A percentile compares a stretch with the other conserved stretches of the same genome.
phyloP scores from a whole-genome alignment of 2,113 vertebrate species.

The Scatophagus argus region DNA sequence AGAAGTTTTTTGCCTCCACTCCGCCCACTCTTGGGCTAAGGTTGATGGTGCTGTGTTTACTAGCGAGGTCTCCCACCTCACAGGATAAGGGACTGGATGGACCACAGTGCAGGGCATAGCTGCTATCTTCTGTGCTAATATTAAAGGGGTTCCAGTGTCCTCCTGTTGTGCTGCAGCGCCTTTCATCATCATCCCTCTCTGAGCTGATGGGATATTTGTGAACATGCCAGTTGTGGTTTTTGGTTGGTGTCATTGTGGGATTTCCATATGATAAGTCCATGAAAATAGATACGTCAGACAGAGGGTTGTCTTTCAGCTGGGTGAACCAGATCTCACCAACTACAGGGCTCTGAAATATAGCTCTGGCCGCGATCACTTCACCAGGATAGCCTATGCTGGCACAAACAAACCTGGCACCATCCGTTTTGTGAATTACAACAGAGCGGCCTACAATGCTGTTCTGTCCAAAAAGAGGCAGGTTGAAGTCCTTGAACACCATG shows the following conservation, averaged over 20 bases:
- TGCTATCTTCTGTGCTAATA: slow-evolving; percentile 61
- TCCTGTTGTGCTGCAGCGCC: slow-evolving; percentile 74
- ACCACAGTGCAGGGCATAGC: slow-evolving; percentile 76
- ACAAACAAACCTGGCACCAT: slow-evolving; percentile 75
- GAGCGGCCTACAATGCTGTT: slow-evolving; percentile 88
- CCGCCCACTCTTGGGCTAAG: slow-evolving; percentile 45
- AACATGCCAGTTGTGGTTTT: slow-evolving; percentile 85
- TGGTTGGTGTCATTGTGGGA: slow-evolving; percentile 55
- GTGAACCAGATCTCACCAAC: slow-evolving; percentile 83
- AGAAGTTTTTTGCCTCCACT: slow-evolving; percentile 77
- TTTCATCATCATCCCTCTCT: slow-evolving; percentile 76
- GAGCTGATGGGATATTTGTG: slow-evolving; percentile 83
- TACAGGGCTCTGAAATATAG: slow-evolving; percentile 77
- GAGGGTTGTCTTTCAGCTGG: slow-evolving; percentile 77
- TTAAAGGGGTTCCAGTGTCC: slow-evolving; percentile 85
- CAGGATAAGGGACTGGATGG: slow-evolving; percentile 79
- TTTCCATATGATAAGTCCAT: slow-evolving; percentile 79
- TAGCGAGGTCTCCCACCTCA: slow-evolving; percentile 83
- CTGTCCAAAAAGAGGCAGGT: slow-evolving; percentile 84
- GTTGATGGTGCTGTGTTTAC: slow-evolving; percentile 75
- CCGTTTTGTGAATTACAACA: slow-evolving; percentile 78
- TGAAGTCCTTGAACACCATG: slow-evolving; percentile 77
- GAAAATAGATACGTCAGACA: slow-evolving; percentile 86
- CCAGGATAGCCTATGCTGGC: slow-evolving; percentile 80
- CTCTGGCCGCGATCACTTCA: slow-evolving; percentile 72